Base-by-base conservation (phyloP, 2,888 invertebrate species). In the Thymelicus acteon region DNA sequence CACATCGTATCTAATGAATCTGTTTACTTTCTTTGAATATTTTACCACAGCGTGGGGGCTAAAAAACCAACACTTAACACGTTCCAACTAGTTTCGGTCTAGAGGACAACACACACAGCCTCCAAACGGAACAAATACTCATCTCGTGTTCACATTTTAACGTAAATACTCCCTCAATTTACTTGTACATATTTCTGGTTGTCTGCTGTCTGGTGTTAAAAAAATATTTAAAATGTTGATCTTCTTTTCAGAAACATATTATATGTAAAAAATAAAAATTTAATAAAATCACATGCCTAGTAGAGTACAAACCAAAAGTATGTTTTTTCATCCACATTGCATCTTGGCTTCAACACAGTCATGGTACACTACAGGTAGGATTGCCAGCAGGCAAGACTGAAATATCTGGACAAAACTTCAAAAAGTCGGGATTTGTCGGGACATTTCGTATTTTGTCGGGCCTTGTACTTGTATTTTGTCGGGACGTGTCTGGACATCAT, bases 111-210 rank as follows among this genome's bases (percentile, higher is more conserved):
- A 58, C 60, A 57, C 57, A 39, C 39, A 60, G 60, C 60, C 60
- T 40, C 60, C 60, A 37, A 57, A 57, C 57, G 60, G 60, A 60
- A 60, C 60, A 60, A 60, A 60, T 60, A 60, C 60, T 60, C 40
- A 24, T 39, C 63, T 63, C 52, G 37, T 52, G 63, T 39, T 52
- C 15, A 63, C 63, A 63, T 31, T 62, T 52, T 37, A 48, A 63
- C 63, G 63, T 63, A 57, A 57, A 57, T 57, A 63, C 63, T 62
- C 62, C 8, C 47, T 63, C 49, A 19, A 63, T 52, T 52, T 24
- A 52, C 39, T 40, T 60, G 60, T 40, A 60, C 6, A 60, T 5
- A 40, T 39, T 60, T 31, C 58, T 60, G 19, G 31, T 6, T 60
- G 60, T 40, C 60, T 57, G 57, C 4, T 24, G 12, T 19, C 57